These are phyloP conservation scores for Andricus quercusramuli DNA, from an alignment of 2,888 invertebrate genomes.

Conservation along the genomic window DNA sequence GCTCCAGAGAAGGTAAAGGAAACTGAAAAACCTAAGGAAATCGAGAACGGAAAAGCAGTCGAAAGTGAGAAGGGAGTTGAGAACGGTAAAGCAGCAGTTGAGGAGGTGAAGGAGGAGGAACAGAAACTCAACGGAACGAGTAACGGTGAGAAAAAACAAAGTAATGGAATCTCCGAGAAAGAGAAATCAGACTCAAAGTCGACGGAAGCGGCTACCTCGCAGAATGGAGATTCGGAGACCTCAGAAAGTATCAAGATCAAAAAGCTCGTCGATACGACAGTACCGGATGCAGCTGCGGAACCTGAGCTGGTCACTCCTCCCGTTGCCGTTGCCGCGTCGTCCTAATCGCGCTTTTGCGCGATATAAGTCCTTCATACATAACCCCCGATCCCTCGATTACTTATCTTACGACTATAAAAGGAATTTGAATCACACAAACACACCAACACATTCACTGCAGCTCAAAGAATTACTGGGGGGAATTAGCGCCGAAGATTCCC, in stretches of 20 bases:
- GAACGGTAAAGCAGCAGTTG: constrained; percentile 40
- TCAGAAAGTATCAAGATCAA: constrained; percentile 74
- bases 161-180: constrained; percentile 70
- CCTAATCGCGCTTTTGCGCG: constrained; percentile 68
- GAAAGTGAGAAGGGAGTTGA: constrained; percentile 40
- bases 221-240: constrained; percentile 69
- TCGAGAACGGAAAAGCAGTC: constrained; percentile 39
- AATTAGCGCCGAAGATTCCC: constrained; percentile 31
- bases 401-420: constrained; percentile 73
- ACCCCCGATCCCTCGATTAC: constrained; percentile 71
- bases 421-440: constrained; percentile 60
- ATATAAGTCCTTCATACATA: constrained; percentile 70
- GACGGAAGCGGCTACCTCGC: constrained; percentile 61
- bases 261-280: constrained; percentile 72
- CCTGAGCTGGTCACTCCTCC: constrained; percentile 74
- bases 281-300: constrained; percentile 74
- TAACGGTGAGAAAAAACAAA: constrained; percentile 68
- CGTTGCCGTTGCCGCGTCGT: constrained; percentile 75
- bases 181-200: constrained; percentile 58
- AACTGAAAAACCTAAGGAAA: constrained; percentile 42
- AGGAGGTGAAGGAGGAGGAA: constrained; percentile 57
- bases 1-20: constrained; percentile 38
- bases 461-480: constrained; percentile 46
- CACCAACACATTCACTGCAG: constrained; percentile 37
- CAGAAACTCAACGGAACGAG: constrained; percentile 67